Base-by-base conservation (phyloP, 2,888 invertebrate species). In the Scaptodrosophila latifasciaeformis region DNA sequence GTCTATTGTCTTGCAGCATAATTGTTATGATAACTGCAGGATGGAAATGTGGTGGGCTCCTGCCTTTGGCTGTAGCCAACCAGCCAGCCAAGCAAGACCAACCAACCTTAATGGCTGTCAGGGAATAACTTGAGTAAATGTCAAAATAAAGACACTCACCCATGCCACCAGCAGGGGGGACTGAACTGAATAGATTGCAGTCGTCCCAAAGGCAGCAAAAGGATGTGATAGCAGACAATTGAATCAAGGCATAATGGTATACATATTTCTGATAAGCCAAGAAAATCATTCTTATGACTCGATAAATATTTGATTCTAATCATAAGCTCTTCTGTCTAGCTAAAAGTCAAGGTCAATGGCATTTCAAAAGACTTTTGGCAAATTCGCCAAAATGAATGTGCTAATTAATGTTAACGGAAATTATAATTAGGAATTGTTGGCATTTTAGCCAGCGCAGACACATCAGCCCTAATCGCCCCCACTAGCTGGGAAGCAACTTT, bases 11-110 rank as follows among this genome's bases (percentile, higher is more conserved):
- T 61, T 52, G 67, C 63, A 43, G 52, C 65, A 70, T 72, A 76
- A 72, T 76, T 72, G 71, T 76, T 76, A 76, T 76, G 72, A 72
- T 76, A 72, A 76, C 76, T 62, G 59, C 76, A 57, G 48, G 60
- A 54, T 7, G 24, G 24, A 3, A 3, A 24, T 5, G 24, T 24
- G n/a, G n/a, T n/a, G n/a, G n/a, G n/a, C n/a, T n/a, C n/a, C n/a
- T n/a, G n/a, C 24, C 24, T 24, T 7, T 24, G 24, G 7, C 7
- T 3, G 24, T 7, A 24, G 24, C 24, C 7, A 24, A 3, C 24
- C 4, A 3, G 24, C 15, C 37, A 37, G 37, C 35, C 17, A 30
- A 2, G 27, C 58, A 37, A 15, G 9, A 37, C 15, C 17, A 17
- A 34, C 6, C n/a, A n/a, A 15, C 34, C 34, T 13, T 34, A 34